Percentiles rank a stretch among this genome's conserved stretches.
These are phyloP conservation scores for Eubucco bourcierii DNA, from an alignment of 2,113 vertebrate genomes.

Conservation along the genomic window DNA sequence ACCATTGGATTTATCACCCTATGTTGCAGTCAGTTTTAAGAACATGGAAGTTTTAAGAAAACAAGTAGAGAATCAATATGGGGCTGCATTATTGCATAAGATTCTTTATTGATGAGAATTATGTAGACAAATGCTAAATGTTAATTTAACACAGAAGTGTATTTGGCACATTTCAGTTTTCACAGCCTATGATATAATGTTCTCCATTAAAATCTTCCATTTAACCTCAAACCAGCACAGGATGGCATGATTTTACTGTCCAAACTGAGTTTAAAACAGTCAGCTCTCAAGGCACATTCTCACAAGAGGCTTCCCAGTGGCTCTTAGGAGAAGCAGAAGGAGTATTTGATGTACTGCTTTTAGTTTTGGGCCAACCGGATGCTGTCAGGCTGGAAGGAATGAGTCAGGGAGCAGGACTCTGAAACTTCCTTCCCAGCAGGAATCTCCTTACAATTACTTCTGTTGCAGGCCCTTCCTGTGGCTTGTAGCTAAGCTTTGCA, in stretches of 20 bases:
- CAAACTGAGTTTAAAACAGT: background rate
- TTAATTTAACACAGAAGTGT: too few relatives aligned
- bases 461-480: conserved; percentile 66
- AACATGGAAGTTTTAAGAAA: too few relatives aligned
- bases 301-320: background rate
- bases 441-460: conserved; percentile 65
- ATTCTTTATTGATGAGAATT: too few relatives aligned
- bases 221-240: too few relatives aligned
- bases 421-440: conserved; percentile 74
- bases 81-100: too few relatives aligned
- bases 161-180: too few relatives aligned
- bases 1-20: too few relatives aligned
- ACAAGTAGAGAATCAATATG: too few relatives aligned
- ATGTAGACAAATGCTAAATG: too few relatives aligned
- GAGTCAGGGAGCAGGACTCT: conserved; percentile 33
- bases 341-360: background rate
- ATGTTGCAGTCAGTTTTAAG: too few relatives aligned
- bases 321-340: background rate
- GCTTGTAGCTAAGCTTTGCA: background rate
- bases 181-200: too few relatives aligned
- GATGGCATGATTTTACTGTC: background rate
- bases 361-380: background rate
- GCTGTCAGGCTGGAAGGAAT: background rate
- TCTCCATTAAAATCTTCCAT: too few relatives aligned
- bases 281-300: background rate